Percentiles rank a stretch among this genome's conserved stretches.
These are phyloP conservation scores for Axea sp. DNA, from an alignment of 2,888 invertebrate genomes.

Conservation along the genomic window DNA sequence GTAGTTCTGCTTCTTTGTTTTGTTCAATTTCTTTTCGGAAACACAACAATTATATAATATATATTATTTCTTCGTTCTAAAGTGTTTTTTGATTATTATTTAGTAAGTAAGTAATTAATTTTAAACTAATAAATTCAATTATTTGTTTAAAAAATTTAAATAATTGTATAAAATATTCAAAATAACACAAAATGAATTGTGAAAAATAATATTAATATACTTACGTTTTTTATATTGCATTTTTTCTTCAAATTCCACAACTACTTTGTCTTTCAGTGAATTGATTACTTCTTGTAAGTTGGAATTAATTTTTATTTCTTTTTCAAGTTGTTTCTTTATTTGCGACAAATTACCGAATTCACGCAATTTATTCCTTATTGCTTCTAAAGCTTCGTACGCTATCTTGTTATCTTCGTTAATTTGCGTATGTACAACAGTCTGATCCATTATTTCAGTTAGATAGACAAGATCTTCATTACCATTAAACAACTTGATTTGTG, in stretches of 20 bases:
- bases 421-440: conserved; percentile 14
- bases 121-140: too few species aligned
- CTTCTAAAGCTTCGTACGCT: conserved; percentile 81
- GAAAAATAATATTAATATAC: too few species aligned
- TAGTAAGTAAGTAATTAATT: too few species aligned
- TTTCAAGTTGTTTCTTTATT: conserved; percentile 81
- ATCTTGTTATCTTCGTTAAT: conserved; percentile 80
- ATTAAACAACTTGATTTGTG: conserved; percentile 79
- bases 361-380: conserved; percentile 81
- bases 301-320: conserved; percentile 80
- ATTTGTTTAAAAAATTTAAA: too few species aligned
- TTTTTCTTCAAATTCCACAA: conserved; percentile 17
- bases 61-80: too few species aligned
- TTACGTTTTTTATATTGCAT: conserved; percentile 44
- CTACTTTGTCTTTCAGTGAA: conserved; percentile 23
- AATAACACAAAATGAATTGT: too few species aligned
- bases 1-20: conserved; percentile 20
- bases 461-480: conserved; percentile 22
- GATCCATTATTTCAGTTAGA: conserved; percentile 2
- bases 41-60: conserved; percentile 4
- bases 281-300: conserved; percentile 25
- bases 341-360: conserved; percentile 83
- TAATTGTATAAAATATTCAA: too few species aligned
- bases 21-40: conserved; percentile 24
- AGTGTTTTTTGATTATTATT: too few species aligned